Percentiles rank a stretch among this genome's conserved stretches.
These are phyloP conservation scores for Myiozetetes cayanensis DNA, from an alignment of 2,113 vertebrate species.

Conservation along the genomic window DNA sequence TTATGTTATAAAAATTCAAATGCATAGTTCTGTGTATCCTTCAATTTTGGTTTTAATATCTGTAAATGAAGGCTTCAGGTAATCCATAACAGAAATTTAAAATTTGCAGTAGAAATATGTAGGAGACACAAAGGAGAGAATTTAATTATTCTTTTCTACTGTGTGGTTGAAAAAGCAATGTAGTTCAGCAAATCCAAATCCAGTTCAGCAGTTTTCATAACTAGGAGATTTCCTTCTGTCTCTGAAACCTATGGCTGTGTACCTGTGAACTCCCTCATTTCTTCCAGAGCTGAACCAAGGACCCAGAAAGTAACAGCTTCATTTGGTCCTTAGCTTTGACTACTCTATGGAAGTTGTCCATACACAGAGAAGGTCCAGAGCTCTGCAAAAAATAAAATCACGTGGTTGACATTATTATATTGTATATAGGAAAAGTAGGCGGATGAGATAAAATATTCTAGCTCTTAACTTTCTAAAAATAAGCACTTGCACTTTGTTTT, in stretches of 20 bases:
- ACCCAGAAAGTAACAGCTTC: not conserved
- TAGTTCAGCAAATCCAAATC: not conserved
- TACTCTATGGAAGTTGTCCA: not conserved
- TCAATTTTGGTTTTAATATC: not conserved
- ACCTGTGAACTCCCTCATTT: not conserved
- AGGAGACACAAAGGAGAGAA: not conserved
- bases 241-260: not conserved
- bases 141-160: not conserved
- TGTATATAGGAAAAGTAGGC: not conserved
- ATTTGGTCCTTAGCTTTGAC: not conserved
- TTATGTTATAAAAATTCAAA: not conserved
- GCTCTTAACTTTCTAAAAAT: not conserved
- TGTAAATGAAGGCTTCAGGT: not conserved
- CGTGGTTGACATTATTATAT: not conserved
- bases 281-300: not conserved
- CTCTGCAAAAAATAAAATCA: not conserved
- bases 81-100: not conserved
- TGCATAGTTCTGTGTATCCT: not conserved
- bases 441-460: not conserved
- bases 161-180: not conserved
- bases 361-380: not conserved
- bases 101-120: not conserved
- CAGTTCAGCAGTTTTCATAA: not conserved
- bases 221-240: not conserved
- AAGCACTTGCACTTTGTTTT: not conserved